Base-by-base conservation (phyloP, 2,888 invertebrate genomes). In the Synergus laeviventris region DNA sequence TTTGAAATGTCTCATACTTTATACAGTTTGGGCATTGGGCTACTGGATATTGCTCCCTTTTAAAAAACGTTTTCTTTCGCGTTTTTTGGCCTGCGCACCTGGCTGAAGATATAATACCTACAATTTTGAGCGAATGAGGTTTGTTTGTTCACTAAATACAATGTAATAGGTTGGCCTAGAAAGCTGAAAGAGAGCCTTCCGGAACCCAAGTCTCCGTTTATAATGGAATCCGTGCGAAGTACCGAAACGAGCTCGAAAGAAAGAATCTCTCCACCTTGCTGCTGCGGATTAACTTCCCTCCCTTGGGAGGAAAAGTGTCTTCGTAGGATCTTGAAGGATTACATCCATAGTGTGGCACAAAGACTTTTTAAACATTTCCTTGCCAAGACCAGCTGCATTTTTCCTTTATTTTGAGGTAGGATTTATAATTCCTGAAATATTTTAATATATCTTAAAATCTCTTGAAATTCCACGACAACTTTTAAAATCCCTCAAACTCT, bases 221-320 rank as follows among this genome's bases (percentile, higher is more conserved):
- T 59, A 80, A 81, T 80, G 79, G 79, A 80, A 81, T 77, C 79
- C 79, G 75, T 73, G 73, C 74, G 73, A 77, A 74, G 64, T 76
- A 31, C 11, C 31, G 16, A n/a, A 21, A 39, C 4, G 39, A 18
- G 16, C 36, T n/a, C 14, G n/a, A 39, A 38, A 36, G n/a, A 38
- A 62, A 62, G 36, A 38, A 38, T 38, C 16, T 62, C 36, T 31
- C 14, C 16, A 74, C 77, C 78, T 75, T 45, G 73, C 77, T 77
- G 76, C 75, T 73, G 49, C 59, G 59, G 73, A 74, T 75, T 49
- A 79, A 77, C 78, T 77, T 73, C 62, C 45, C 31, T 78, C 42
- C 74, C 70, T 70, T 18, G 56, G 61, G 64, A 78, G 45, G 74
- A 74, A 39, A 60, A 61, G 42, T 49, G 42, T 45, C 56, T 56